These are phyloP conservation scores for Gymnocheta viridis DNA, from an alignment of 2,888 invertebrate species.

Conservation along the genomic window DNA sequence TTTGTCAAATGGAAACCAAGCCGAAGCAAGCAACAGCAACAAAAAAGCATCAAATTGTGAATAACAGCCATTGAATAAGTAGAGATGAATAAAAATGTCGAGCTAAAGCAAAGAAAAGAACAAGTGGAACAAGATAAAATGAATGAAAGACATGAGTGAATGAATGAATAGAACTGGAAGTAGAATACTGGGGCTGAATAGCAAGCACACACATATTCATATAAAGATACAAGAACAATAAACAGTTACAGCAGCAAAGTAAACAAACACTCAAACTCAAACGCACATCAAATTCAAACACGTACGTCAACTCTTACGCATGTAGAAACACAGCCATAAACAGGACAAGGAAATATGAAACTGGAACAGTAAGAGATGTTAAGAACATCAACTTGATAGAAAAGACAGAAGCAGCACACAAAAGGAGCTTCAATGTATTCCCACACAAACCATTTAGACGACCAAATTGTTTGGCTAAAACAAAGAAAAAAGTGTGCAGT, in stretches of 20 bases:
- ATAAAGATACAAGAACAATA: neutral
- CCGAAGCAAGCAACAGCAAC: neutral
- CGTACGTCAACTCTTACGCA: neutral
- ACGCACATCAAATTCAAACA: constrained; percentile 18
- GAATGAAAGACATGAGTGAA: constrained; percentile 38
- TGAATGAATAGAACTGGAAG: constrained; percentile 21
- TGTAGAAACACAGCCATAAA: neutral
- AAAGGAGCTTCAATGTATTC: neutral
- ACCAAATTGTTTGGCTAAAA: neutral
- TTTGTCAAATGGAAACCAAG: neutral
- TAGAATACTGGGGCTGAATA: constrained; percentile 8
- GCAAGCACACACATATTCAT: neutral
- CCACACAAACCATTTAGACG: neutral
- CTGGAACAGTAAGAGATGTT: constrained; percentile 60
- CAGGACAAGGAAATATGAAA: constrained; percentile 52
- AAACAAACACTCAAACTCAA: constrained; percentile 35
- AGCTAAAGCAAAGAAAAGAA: constrained; percentile 19
- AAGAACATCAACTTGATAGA: constrained; percentile 23
- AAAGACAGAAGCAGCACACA: neutral
- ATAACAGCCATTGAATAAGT: constrained; percentile 14
- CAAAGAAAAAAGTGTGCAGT: neutral
- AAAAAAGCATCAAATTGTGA: neutral
- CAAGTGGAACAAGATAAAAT: constrained; percentile 5
- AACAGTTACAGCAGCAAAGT: constrained; percentile 7
- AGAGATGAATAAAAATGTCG: constrained; percentile 13